phyloP scores from a whole-genome alignment of 1,140 invertebrate genomes.

The Drosophila insularis region DNA sequence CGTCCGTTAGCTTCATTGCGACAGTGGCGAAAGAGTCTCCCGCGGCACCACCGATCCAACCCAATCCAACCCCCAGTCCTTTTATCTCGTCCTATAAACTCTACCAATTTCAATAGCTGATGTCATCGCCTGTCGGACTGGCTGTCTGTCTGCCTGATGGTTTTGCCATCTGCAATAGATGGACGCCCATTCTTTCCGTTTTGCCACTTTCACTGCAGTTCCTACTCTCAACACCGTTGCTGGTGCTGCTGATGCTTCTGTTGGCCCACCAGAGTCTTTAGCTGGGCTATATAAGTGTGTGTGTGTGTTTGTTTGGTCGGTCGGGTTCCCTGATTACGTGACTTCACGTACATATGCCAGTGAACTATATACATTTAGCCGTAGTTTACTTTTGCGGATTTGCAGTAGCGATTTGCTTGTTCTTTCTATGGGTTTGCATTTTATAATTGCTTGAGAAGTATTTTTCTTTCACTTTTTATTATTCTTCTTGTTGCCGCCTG shows the following conservation, averaged over 20 bases:
- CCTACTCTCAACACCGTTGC: constrained; percentile 33
- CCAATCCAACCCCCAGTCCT: not conserved
- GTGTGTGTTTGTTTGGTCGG: not conserved
- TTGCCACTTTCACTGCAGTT: constrained; percentile 74
- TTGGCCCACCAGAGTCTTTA: constrained; percentile 2
- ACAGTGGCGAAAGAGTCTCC: constrained; percentile 36
- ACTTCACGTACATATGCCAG: constrained; percentile 40
- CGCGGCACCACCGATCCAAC: too few relatives aligned
- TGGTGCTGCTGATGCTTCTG: constrained; percentile 41
- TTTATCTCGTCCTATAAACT: not conserved
- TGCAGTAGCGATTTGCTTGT: constrained; percentile 32
- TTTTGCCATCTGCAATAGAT: constrained; percentile 4
- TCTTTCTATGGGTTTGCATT: constrained; percentile 49
- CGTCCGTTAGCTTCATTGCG: constrained; percentile 74
- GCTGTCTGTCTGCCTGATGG: not conserved
- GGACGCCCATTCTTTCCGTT: constrained; percentile 42
- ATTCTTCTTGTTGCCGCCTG: constrained; percentile 16
- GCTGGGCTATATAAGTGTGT: not conserved
- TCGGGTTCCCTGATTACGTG: constrained; percentile 46
- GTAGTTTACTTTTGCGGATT: constrained; percentile 45
- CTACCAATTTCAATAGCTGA: constrained; percentile 45
- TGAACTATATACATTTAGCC: not conserved
- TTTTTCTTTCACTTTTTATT: constrained; percentile 37
- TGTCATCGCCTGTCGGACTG: constrained; percentile 58
- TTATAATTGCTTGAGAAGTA: constrained; percentile 75